Evolutionary conservation across 2,113 vertebrate genomes (phyloP).

Genomic region (Nesogale talazaci): DNA sequence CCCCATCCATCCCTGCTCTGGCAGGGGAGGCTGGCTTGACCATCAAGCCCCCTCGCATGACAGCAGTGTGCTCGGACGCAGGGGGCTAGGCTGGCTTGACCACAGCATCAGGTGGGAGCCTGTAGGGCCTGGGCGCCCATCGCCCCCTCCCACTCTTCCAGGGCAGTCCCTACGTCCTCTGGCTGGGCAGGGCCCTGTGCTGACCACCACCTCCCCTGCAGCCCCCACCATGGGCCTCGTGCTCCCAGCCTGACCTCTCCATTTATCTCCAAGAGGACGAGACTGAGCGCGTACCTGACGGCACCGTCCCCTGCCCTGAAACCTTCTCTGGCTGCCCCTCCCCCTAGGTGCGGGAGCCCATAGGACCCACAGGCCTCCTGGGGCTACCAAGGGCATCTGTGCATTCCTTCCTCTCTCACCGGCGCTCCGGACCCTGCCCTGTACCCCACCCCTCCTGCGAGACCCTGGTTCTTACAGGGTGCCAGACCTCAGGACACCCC

Average conservation of each 20-base stretch:
- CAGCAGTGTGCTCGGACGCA: fast-evolving
- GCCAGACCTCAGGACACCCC: background rate
- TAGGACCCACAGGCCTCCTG: background rate
- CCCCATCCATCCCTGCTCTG: background rate
- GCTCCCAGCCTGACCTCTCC: background rate
- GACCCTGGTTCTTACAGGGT: background rate
- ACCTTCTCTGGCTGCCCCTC: background rate
- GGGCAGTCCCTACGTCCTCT: background rate
- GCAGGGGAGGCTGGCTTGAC: background rate
- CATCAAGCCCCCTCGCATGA: background rate
- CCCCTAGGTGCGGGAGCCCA: background rate
- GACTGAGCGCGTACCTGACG: background rate
- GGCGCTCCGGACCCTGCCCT: too few relatives aligned
- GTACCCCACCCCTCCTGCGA: too few relatives aligned
- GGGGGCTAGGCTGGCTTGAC: background rate
- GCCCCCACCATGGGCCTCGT: fast-evolving
- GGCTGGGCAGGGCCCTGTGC: too few relatives aligned
- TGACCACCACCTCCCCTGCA: too few relatives aligned
- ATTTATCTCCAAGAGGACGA: background rate
- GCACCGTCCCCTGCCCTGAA: background rate
- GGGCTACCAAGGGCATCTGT: background rate
- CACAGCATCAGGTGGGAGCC: background rate
- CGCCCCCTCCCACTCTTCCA: too few relatives aligned
- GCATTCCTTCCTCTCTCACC: too few relatives aligned
- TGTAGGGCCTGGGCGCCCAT: background rate